These are phyloP conservation scores for Boloria selene DNA, from an alignment of 2,888 invertebrate genomes.

Conservation along the genomic window DNA sequence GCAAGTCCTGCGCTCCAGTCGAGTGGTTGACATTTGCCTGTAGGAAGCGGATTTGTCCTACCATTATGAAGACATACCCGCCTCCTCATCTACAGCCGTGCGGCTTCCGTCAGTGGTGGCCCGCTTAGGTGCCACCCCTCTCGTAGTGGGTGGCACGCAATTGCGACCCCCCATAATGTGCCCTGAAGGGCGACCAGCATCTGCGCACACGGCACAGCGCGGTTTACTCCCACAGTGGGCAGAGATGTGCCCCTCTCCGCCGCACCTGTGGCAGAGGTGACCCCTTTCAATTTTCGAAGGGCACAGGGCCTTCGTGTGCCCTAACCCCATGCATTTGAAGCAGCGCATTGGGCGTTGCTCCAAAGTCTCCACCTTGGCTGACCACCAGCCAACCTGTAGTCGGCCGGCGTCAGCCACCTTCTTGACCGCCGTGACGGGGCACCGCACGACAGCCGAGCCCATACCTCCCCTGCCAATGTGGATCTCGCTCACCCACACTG, in stretches of 20 bases:
- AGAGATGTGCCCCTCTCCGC: not conserved
- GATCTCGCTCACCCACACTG: not conserved
- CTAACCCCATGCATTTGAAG: conserved; percentile 1
- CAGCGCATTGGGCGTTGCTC: conserved; percentile 11
- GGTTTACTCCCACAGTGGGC: not conserved
- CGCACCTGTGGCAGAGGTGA: not conserved
- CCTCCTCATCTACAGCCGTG: not conserved
- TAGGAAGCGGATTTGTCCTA: not conserved
- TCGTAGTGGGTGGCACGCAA: no score
- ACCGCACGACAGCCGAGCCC: not conserved
- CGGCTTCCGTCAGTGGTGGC: not conserved
- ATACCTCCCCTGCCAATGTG: not conserved
- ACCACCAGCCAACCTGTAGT: conserved; percentile 10
- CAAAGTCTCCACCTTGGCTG: not conserved
- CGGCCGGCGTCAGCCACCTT: not conserved
- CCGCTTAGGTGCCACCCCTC: not conserved
- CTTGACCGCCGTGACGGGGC: not conserved
- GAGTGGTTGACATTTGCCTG: conserved; percentile 14
- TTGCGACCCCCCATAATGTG: not conserved
- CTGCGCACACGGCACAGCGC: conserved; percentile 5
- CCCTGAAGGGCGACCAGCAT: not conserved
- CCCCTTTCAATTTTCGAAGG: not conserved
- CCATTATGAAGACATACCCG: not conserved
- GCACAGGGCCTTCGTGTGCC: not conserved
- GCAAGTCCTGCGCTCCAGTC: conserved; percentile 15